Base-by-base conservation (phyloP, 1,140 invertebrate genomes). In the Drosophila carrolli region DNA sequence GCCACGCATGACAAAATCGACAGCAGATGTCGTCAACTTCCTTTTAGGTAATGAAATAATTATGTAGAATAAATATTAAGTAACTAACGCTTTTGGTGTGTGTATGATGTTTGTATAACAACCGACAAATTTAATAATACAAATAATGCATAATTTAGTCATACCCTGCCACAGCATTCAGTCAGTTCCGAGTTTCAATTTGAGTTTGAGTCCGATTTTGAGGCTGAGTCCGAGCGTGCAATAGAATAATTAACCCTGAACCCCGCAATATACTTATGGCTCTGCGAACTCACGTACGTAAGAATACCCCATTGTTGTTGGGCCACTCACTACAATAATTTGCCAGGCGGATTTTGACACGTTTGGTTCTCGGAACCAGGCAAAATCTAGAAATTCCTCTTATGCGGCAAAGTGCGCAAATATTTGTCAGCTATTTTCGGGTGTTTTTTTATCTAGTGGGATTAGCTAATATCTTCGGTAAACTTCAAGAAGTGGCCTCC, bases 1-100 rank as follows among this genome's bases (percentile, higher is more conserved):
- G 81, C 81, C 68, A 89, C 80, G 84, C 85, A 90, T 89, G 84
- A 84, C 66, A 89, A 74, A 90, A 78, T 81, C 81, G 81, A 67
- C 85, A 88, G 56, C 29, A 56, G 74, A 90, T 89, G 77, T 90
- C 78, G 84, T 90, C 84, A 85, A 84, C 84, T 84, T 90, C 85
- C 85, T 89, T 75, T 78, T 48, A 46, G 40, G 29, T 80, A 89
- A 89, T 84, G 61, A 78, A 89, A 84, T 89, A 84, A 89, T 89
- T 81, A 81, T 89, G 85, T 78, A 90, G 73, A 84, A 85, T 80
- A 89, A 89, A 89, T 89, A 89, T 89, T 83, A 89, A 84, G 79
- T 70, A 89, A 88, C 71, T 73, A 68, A 66, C 47, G 19, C 60
- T 61, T 41, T 27, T 2, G 10, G 35, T 40, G 35, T 37, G 47